Conservation (phyloP, 2,797 vertebrate genomes). For the Cynodonichthys magdalenae region DNA sequence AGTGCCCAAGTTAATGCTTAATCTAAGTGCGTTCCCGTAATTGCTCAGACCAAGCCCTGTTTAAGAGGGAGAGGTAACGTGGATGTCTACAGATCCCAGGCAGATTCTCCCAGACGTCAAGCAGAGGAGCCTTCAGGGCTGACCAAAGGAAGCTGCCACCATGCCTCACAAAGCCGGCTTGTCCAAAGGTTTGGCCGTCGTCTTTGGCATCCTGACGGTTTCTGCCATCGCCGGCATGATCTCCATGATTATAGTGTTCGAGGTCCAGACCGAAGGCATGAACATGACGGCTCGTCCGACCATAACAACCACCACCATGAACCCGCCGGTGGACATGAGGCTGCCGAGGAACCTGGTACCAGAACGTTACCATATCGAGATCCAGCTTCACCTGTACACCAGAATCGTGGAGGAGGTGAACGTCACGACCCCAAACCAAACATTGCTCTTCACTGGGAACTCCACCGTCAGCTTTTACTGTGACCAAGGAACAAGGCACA, state of each 20-base stretch:
- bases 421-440: constrained; percentile 69
- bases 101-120: constrained; percentile 19
- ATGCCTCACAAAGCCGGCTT: constrained; percentile 83
- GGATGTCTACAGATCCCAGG: constrained; percentile 29
- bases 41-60: constrained; percentile 56
- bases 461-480: constrained; percentile 73
- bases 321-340: constrained; percentile 56
- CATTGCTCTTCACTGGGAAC: constrained; percentile 65
- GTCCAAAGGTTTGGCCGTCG: constrained; percentile 81
- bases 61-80: constrained; percentile 61
- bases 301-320: constrained; percentile 1
- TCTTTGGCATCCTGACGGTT: constrained; percentile 71
- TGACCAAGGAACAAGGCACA: constrained; percentile 40
- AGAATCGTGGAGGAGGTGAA: constrained; percentile 53
- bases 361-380: constrained; percentile 61
- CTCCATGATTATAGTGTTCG: constrained; percentile 81
- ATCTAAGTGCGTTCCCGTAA: constrained; percentile 55
- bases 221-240: constrained; percentile 78
- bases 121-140: constrained; percentile 9
- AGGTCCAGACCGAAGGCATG: constrained; percentile 44
- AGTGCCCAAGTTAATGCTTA: constrained; percentile 76
- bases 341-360: constrained; percentile 75
- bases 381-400: constrained; percentile 67
- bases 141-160: constrained; percentile 27
- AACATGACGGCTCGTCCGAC: constrained; percentile 43